Percentiles rank a stretch among this genome's conserved stretches.
Evolutionary conservation across 2,113 vertebrate genomes (phyloP).

Genomic region (Ctenodactylus gundi): DNA sequence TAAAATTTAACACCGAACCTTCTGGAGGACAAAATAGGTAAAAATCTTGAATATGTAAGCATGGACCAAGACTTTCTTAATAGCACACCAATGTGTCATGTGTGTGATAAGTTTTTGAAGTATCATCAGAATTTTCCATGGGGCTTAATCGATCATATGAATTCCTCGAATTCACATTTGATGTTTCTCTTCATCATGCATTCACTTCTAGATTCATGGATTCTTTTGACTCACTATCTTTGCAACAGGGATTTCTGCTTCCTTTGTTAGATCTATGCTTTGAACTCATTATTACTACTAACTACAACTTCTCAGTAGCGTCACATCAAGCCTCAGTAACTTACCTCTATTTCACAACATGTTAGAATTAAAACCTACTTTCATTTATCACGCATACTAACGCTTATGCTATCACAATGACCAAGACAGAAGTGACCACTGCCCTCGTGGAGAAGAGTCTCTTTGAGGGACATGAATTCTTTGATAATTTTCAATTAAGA

Average conservation of each 20-base stretch:
- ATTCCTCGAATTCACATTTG: not conserved
- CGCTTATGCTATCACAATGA: too few species aligned
- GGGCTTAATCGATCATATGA: not conserved
- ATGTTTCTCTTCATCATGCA: not conserved
- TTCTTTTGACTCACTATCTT: not conserved
- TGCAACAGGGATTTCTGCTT: not conserved
- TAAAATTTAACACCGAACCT: too few species aligned
- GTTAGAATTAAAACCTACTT: conserved; percentile 16
- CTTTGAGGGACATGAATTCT: not conserved
- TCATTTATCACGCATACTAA: not conserved
- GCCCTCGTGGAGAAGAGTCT: not conserved
- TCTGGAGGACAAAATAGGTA: too few species aligned
- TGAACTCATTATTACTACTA: not conserved
- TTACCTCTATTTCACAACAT: not conserved
- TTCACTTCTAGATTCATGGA: not conserved
- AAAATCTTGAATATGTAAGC: too few species aligned
- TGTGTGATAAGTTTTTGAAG: not conserved
- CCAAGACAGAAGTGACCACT: not conserved
- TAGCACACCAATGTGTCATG: not conserved
- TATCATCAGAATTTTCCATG: not conserved
- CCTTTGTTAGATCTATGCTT: not conserved
- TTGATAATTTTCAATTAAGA: not conserved
- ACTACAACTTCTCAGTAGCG: not conserved
- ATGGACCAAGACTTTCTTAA: too few species aligned
- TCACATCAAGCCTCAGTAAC: not conserved